Evolutionary conservation across 2,797 vertebrate species (phyloP).

Genomic region (Periophthalmus magnuspinnatus): DNA sequence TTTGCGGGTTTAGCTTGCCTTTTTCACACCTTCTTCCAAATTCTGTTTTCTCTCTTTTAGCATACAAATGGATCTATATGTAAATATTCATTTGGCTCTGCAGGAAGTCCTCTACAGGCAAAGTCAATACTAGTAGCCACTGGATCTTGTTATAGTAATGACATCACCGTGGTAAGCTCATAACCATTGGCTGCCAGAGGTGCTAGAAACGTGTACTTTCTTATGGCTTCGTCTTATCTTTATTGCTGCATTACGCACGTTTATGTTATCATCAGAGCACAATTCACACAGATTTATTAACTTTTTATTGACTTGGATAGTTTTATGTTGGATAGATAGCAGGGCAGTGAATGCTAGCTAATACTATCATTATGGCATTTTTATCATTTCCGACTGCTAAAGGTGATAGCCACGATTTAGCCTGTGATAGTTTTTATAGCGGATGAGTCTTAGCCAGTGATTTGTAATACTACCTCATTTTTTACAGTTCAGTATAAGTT

Average conservation of each 20-base stretch:
- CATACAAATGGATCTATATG: constrained; percentile 44
- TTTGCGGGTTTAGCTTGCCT: not conserved
- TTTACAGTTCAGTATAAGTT: no score
- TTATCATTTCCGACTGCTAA: not conserved
- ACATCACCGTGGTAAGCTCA: constrained; percentile 28
- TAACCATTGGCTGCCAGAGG: constrained; percentile 25
- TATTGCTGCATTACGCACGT: constrained; percentile 11
- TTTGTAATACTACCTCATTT: not conserved
- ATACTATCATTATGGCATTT: constrained; percentile 32
- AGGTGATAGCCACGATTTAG: not conserved
- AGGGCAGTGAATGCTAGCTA: not conserved
- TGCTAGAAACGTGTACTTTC: constrained; percentile 19
- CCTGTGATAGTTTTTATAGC: not conserved
- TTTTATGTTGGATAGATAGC: constrained; percentile 26
- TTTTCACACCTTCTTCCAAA: not conserved
- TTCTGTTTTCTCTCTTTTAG: constrained; percentile 37
- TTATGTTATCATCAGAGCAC: constrained; percentile 1
- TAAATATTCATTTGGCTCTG: constrained; percentile 57
- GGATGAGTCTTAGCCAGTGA: constrained; percentile 9
- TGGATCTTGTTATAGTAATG: constrained; percentile 48
- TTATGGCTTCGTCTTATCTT: constrained; percentile 29
- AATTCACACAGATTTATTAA: constrained; percentile 28
- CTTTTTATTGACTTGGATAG: constrained; percentile 22
- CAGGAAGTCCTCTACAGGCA: constrained; percentile 41
- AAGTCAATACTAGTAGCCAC: constrained; percentile 45